Base-by-base conservation (phyloP, 2,888 invertebrate species). In the Mimachlamys varia region DNA sequence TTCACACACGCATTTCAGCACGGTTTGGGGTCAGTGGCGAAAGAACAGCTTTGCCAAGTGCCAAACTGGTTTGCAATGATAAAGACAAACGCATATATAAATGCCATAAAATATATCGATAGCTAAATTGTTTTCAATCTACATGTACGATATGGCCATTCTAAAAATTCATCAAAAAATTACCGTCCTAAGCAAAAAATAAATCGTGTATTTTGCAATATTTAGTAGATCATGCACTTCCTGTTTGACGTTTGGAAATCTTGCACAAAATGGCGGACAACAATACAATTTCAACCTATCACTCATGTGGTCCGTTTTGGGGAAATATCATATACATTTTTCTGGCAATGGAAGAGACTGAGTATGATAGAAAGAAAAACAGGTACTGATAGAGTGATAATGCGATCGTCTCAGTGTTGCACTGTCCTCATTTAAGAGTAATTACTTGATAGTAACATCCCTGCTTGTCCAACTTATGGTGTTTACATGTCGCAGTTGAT, bases 1-100 rank as follows among this genome's bases (percentile, higher is more conserved):
- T 76, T 76, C 76, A 76, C 76, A 27, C 7, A 76, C 76, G 33
- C 33, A 76, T 76, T 76, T 76, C 76, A 76, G 76, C 76, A 33
- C 76, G 76, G 76, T 76, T 33, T 76, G 27, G 76, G 76, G 76
- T 76, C 76, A 76, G 12, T 76, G 76, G 15, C 7, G 76, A 76
- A 15, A 33, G 76, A 76, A 76, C 27, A 76, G 76, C 76, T 76
- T 76, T 33, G 76, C 76, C 27, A 33, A 76, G 27, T 76, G 76
- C 76, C 76, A 76, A 33, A 76, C 7, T 76, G 27, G 27, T 76
- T 76, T 27, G 76, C 76, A 76, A 76, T 76, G 76, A 76, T 33
- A 33, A 76, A 76, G 13, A 0, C 12, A 76, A 76, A 76, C 27
- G 27, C 27, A 76, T 76, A 33, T 27, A 76, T 76, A 62, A 22